These are phyloP conservation scores for Blera fallax DNA, from an alignment of 2,888 invertebrate genomes.

Conservation along the genomic window DNA sequence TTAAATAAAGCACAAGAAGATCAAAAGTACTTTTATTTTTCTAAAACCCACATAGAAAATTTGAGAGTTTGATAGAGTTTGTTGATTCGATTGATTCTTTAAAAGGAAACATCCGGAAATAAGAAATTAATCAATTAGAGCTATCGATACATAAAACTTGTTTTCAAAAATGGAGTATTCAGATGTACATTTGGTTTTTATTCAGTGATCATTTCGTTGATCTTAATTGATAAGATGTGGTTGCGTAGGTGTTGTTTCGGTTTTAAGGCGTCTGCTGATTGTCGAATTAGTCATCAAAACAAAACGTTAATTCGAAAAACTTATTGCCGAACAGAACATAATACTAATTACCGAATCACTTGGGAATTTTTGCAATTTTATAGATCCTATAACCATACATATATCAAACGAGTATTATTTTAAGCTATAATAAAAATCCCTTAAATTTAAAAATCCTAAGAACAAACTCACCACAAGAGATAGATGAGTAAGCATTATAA, in stretches of 20 bases:
- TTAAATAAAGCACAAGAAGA: neutral
- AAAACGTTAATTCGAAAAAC: neutral
- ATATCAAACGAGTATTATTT: neutral
- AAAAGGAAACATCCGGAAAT: neutral
- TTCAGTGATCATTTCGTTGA: no score
- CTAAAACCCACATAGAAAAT: neutral
- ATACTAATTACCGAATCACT: no score
- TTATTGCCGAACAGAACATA: neutral
- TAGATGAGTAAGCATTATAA: neutral
- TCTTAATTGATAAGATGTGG: no score
- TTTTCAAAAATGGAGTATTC: neutral
- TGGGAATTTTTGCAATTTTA: no score
- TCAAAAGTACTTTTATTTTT: neutral
- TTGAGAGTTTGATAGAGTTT: neutral
- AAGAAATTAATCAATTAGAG: constrained; percentile 25
- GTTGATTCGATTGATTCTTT: neutral
- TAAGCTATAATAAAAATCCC: neutral
- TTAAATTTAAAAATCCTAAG: neutral
- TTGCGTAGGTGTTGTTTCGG: neutral
- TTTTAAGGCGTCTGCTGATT: neutral
- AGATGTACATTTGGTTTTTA: neutral
- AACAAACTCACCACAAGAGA: neutral
- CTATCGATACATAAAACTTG: neutral
- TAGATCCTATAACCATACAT: neutral
- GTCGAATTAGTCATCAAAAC: neutral